Evolutionary conservation across 2,888 invertebrate species (phyloP), one percentile per base, ranked within the genome.

Genomic region (Blomia tropicalis): DNA sequence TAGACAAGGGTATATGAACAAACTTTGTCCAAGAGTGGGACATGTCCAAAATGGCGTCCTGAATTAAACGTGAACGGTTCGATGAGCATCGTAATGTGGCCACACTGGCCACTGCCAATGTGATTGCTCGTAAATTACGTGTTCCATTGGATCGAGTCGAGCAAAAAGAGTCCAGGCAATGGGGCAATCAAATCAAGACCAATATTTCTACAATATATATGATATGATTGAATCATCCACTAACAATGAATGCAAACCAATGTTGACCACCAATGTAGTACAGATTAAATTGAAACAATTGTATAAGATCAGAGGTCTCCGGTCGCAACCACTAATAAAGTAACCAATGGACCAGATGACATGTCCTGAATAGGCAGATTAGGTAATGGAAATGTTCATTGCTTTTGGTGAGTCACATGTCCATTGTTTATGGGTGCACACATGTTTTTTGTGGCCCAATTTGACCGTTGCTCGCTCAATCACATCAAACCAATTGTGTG

Each of bases 301-400:
- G 11, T n/a, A n/a, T n/a, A n/a, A n/a, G n/a, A n/a, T n/a, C n/a
- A n/a, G n/a, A n/a, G n/a, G n/a, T n/a, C n/a, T n/a, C n/a, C n/a
- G n/a, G n/a, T n/a, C n/a, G 51, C 22, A 47, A 27, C 51, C 7
- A n/a, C 11, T 19, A 47, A 47, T 47, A 47, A 47, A 47, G 51
- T n/a, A 19, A 47, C 51, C 51, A 47, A n/a, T 47, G 23, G 51
- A 47, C 23, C 51, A 47, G n/a, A 19, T 47, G 51, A 47, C 51
- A 47, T 11, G 51, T n/a, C n/a, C n/a, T n/a, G 51, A 47, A 47
- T n/a, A 47, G n/a, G 51, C 51, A 7, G 51, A 47, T 47, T 47
- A 47, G 51, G 51, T 47, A 47, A 47, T 47, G 51, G 11, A 14
- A 47, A 7, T n/a, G 36, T n/a, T n/a, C n/a, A n/a, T n/a, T n/a